Base-by-base conservation (phyloP, 2,888 invertebrate species). In the Heliconius ethilla region DNA sequence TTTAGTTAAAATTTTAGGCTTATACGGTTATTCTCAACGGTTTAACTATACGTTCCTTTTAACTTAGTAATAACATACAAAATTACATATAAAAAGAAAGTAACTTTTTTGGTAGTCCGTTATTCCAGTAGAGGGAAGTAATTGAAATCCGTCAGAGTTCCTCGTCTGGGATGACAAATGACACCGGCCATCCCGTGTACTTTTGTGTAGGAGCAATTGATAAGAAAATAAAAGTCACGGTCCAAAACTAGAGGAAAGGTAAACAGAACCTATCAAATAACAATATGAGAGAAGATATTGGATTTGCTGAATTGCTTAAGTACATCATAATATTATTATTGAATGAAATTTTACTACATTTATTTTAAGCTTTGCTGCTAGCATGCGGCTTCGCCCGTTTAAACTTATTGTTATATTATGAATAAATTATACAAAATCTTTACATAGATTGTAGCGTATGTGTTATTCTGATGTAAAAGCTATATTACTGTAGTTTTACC, bases 111-210 rank as follows among this genome's bases (percentile, higher is more conserved):
- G 77, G 75, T 63, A 67, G 74, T 78, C 55, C 70, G 70, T 70
- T 73, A 69, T 74, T 78, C 69, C 45, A 25, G 45, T 29, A 76
- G 80, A 77, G 76, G 65, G 59, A 83, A 83, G 86, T 91, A 90
- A 92, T 91, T 90, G 92, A 89, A 90, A 90, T 89, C 89, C 85
- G 89, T 89, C 90, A 88, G 86, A 86, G 85, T 85, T 83, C 84
- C 85, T 83, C 86, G 81, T 83, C 83, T 83, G 81, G 81, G 85
- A 86, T 90, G 90, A 91, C 89, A 90, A 90, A 91, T 88, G 90
- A 89, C 87, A 83, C 45, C 66, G 77, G 55, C 77, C 67, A 69
- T 67, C 67, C 80, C 74, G 76, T 80, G 73, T 81, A 78, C 80
- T 79, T 81, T 82, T 78, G 78, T 82, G 73, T 73, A 66, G 66